phyloP scores from a whole-genome alignment of 2,113 vertebrate species.

The Phaetusa simplex region DNA sequence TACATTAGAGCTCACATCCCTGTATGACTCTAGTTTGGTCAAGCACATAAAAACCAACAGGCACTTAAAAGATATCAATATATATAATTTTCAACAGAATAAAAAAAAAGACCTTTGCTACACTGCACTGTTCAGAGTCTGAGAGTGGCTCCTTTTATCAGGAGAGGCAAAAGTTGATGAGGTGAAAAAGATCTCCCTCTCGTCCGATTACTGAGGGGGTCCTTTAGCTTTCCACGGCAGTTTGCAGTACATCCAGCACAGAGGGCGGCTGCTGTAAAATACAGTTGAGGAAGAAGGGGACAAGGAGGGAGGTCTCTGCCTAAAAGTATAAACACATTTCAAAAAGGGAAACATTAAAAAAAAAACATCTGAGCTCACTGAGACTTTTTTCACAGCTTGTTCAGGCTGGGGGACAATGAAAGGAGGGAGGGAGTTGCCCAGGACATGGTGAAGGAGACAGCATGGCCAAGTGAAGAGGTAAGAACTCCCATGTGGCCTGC shows the following conservation, averaged over 20 bases:
- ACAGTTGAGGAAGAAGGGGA: not conserved
- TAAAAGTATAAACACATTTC: not conserved
- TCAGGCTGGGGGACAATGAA: not conserved
- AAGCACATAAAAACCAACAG: not conserved
- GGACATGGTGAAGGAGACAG: not conserved
- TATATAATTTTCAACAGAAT: not conserved
- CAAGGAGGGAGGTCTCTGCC: not conserved
- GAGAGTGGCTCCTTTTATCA: not conserved
- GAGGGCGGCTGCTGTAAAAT: not conserved
- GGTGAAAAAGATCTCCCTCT: not conserved
- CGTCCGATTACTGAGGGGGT: rapidly evolving
- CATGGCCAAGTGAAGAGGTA: not conserved
- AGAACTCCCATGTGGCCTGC: not conserved
- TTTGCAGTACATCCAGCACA: not conserved
- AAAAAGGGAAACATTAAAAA: not conserved
- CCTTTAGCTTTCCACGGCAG: not conserved
- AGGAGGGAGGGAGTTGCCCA: not conserved
- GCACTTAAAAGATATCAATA: not conserved
- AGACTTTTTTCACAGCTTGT: not conserved
- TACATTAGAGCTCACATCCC: not conserved
- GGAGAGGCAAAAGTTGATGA: not conserved
- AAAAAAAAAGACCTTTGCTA: not conserved
- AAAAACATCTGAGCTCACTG: not conserved
- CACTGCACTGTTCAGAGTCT: not conserved
- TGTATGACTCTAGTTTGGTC: not conserved